Percentiles rank a stretch among this genome's conserved stretches.
phyloP scores from a whole-genome alignment of 2,888 invertebrate species.

The Lapara coniferarum region DNA sequence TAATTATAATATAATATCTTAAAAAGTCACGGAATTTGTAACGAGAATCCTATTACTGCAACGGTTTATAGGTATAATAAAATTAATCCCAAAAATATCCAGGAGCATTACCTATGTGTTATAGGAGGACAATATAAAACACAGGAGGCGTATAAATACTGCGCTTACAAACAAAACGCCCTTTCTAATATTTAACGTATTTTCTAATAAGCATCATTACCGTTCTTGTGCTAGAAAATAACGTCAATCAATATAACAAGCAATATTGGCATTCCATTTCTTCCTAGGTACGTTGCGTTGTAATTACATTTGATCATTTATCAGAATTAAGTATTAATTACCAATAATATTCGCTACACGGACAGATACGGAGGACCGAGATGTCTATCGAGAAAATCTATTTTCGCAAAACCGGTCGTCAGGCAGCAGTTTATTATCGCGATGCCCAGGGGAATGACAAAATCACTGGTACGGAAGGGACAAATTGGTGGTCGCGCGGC shows the following conservation, averaged over 20 bases:
- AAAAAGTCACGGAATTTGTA: too few relatives aligned
- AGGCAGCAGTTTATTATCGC: constrained; percentile 54
- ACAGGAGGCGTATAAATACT: background rate
- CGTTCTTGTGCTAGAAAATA: background rate
- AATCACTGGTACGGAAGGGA: constrained; percentile 71
- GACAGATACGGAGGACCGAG: constrained; percentile 34
- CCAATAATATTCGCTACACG: constrained; percentile 23
- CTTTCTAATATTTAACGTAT: constrained; percentile 5
- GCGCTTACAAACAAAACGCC: background rate
- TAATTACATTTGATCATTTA: background rate
- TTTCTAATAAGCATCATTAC: constrained; percentile 11
- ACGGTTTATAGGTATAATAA: background rate
- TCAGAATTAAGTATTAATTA: constrained; percentile 14
- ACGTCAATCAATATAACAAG: constrained; percentile 5
- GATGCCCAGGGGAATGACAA: constrained; percentile 58
- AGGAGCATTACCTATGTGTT: background rate
- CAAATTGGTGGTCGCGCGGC: constrained; percentile 68
- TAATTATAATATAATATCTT: too few relatives aligned
- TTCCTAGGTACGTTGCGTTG: background rate
- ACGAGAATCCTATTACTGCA: too few relatives aligned
- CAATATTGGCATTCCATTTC: constrained; percentile 6
- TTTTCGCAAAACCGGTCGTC: constrained; percentile 49
- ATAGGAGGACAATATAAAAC: background rate
- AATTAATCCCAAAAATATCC: background rate
- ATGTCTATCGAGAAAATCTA: constrained; percentile 52